Conservation (phyloP, 2,797 vertebrate genomes). For the Anableps anableps region DNA sequence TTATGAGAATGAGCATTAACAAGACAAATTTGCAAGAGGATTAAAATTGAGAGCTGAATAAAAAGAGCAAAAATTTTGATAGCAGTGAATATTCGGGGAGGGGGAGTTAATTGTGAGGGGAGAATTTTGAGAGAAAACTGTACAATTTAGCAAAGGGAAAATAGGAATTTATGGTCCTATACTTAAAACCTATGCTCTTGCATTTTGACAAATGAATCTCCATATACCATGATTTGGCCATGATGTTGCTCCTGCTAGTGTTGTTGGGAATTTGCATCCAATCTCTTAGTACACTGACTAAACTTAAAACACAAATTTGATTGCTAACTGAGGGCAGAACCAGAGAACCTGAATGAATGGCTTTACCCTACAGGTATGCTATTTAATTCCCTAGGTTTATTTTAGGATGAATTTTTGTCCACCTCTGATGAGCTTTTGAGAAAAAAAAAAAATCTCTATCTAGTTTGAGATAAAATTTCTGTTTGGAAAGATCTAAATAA, state of each 20-base stretch:
- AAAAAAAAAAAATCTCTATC: neutral
- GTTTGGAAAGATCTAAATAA: neutral
- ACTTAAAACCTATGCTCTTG: neutral
- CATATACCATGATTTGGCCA: neutral
- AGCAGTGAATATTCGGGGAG: neutral
- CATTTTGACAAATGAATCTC: neutral
- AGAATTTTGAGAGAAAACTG: neutral
- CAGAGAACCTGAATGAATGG: neutral
- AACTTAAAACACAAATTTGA: neutral
- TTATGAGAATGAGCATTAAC: neutral
- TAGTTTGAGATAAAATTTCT: neutral
- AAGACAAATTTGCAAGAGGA: neutral
- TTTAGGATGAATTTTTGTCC: neutral
- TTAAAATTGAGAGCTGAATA: neutral
- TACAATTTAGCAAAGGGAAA: neutral
- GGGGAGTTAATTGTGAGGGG: neutral
- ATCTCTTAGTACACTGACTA: neutral
- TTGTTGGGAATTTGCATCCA: neutral
- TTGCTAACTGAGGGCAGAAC: neutral
- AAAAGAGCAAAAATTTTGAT: neutral
- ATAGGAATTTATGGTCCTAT: neutral
- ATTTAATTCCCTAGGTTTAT: neutral
- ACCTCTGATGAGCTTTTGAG: neutral
- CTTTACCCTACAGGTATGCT: constrained; percentile 2
- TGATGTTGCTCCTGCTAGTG: neutral